These are phyloP conservation scores for Penaeus monodon DNA, from an alignment of 2,888 invertebrate species.

Conservation along the genomic window DNA sequence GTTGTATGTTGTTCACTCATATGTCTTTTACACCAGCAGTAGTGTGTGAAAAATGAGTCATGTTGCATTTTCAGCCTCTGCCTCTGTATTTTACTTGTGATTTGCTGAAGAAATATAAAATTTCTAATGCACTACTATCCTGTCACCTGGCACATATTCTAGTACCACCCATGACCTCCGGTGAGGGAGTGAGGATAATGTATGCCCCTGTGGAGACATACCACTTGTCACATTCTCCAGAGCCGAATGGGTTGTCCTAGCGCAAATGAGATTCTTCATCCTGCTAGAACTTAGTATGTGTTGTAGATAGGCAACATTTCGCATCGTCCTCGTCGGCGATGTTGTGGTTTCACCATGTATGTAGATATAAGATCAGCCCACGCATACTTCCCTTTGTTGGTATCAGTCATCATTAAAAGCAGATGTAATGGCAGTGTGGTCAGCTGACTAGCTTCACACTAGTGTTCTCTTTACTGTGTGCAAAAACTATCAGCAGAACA, in stretches of 20 bases:
- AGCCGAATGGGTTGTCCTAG: neutral
- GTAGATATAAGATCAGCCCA: slow-evolving; percentile 7
- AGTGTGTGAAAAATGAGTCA: neutral
- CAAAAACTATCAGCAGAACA: no score
- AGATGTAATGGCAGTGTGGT: neutral
- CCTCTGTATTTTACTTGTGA: slow-evolving; percentile 1
- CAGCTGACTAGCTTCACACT: no score
- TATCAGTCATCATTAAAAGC: neutral
- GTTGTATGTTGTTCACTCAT: neutral
- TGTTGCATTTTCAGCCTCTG: neutral
- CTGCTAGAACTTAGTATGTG: slow-evolving; percentile 1
- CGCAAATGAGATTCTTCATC: neutral
- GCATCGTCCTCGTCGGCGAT: slow-evolving; percentile 4
- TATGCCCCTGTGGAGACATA: neutral
- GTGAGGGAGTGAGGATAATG: no score
- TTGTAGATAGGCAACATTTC: slow-evolving; percentile 37
- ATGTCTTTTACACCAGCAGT: slow-evolving; percentile 9
- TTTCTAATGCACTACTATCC: neutral
- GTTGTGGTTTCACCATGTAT: slow-evolving; percentile 2
- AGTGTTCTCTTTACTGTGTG: no score
- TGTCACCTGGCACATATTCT: neutral
- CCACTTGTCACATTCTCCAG: neutral
- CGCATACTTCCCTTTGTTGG: neutral
- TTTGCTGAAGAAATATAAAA: neutral
- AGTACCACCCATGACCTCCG: no score